These are phyloP conservation scores for Salvelinus alpinus DNA, from an alignment of 2,113 vertebrate genomes.

Conservation along the genomic window DNA sequence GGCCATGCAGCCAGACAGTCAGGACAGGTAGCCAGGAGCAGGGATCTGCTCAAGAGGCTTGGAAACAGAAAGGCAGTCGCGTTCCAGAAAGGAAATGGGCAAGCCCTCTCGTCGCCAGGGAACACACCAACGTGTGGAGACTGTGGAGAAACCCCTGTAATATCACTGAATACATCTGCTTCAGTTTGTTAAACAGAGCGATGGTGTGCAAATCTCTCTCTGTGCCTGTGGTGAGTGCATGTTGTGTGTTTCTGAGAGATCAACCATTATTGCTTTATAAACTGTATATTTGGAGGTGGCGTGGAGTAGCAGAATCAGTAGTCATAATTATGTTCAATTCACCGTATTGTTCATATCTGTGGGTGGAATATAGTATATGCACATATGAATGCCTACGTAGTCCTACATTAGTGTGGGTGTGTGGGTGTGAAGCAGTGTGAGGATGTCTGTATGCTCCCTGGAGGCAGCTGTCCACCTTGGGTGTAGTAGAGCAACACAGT, in stretches of 20 bases:
- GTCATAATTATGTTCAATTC: no score
- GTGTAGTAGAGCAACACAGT: constrained; percentile 2
- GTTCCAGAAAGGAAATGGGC: constrained; percentile 40
- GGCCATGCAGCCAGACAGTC: constrained; percentile 3
- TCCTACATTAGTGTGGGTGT: not conserved
- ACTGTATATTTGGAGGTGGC: not conserved
- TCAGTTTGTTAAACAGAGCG: constrained; percentile 14
- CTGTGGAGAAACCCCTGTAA: constrained; percentile 20
- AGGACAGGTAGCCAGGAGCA: constrained; percentile 24
- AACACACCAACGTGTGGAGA: constrained; percentile 6
- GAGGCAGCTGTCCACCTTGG: constrained; percentile 12
- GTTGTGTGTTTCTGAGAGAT: not conserved
- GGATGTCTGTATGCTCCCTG: not conserved
- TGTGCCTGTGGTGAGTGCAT: not conserved
- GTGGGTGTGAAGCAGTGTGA: not conserved
- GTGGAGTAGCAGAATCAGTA: not conserved
- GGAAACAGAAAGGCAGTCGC: not conserved
- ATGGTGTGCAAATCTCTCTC: not conserved
- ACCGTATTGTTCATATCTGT: no score
- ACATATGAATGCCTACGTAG: no score
- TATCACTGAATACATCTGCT: constrained; percentile 18
- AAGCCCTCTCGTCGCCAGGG: constrained; percentile 12
- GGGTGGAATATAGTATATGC: no score
- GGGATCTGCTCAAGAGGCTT: constrained; percentile 32
- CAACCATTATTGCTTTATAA: not conserved